These are phyloP conservation scores for Hipparchia sbordonii DNA, from an alignment of 2,888 invertebrate species.

Conservation along the genomic window DNA sequence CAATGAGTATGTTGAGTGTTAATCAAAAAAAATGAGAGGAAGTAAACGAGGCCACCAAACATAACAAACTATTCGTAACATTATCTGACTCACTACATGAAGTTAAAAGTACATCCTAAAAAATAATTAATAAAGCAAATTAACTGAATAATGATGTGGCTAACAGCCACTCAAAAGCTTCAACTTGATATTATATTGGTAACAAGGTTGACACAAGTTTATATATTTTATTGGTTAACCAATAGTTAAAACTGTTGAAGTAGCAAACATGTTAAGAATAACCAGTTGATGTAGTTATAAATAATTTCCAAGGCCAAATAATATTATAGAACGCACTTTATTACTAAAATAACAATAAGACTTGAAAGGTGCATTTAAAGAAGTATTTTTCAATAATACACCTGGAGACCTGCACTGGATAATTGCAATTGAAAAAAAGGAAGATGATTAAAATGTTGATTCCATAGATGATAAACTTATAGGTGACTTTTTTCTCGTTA, in stretches of 20 bases:
- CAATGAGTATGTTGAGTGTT: neutral
- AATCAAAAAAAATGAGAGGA: neutral
- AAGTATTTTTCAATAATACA: constrained; percentile 2
- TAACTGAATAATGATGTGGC: neutral
- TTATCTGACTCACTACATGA: constrained; percentile 1
- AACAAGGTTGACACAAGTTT: too few species aligned
- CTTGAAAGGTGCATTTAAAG: neutral
- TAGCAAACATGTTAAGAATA: neutral
- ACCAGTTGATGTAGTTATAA: neutral
- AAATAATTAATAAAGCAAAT: neutral
- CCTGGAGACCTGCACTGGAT: neutral
- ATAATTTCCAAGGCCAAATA: constrained; percentile 8
- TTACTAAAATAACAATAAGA: neutral
- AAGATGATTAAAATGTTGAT: neutral
- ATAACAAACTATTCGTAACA: neutral
- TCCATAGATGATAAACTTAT: neutral
- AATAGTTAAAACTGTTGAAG: neutral
- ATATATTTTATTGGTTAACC: too few species aligned
- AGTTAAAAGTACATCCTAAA: neutral
- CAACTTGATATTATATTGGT: too few species aligned
- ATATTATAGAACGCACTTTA: neutral
- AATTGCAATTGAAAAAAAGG: neutral
- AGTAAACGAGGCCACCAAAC: neutral
- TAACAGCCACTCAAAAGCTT: too few species aligned
- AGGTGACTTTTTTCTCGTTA: neutral